These are phyloP conservation scores for Scomber scombrus DNA, from an alignment of 2,113 vertebrate species.

Conservation along the genomic window DNA sequence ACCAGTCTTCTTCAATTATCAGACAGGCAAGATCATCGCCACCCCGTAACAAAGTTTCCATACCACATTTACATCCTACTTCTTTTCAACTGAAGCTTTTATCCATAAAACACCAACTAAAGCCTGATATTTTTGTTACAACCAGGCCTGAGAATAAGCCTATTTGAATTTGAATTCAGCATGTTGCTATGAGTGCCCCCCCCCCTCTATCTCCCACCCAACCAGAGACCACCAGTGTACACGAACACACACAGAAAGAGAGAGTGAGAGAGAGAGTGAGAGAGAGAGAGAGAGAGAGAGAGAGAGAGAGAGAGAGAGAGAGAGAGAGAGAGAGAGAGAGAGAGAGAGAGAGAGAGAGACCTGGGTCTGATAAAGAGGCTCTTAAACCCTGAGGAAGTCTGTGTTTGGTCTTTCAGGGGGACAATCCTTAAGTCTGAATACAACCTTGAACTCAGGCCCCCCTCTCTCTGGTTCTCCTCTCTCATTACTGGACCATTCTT, in stretches of 20 bases:
- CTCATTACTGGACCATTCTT: constrained; percentile 74
- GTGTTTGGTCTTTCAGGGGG: constrained; percentile 74
- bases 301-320: too few relatives aligned
- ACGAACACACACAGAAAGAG: constrained; percentile 39
- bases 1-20: not conserved
- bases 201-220: constrained; percentile 50
- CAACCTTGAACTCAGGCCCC: constrained; percentile 75
- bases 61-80: constrained; percentile 22
- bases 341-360: not conserved
- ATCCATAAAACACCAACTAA: not conserved
- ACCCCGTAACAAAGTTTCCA: not conserved
- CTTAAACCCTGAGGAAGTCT: constrained; percentile 82
- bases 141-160: constrained; percentile 48
- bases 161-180: constrained; percentile 85
- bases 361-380: constrained; percentile 79
- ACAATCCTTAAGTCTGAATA: constrained; percentile 78
- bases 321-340: constrained; percentile 5
- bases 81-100: constrained; percentile 3
- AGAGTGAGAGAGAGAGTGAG: too few relatives aligned
- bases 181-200: constrained; percentile 62
- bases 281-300: too few relatives aligned
- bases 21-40: not conserved
- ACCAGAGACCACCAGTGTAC: constrained; percentile 72
- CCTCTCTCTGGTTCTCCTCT: constrained; percentile 55
- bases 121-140: constrained; percentile 51